A percentile compares a stretch with the other conserved stretches of the same genome.
Conservation (phyloP, 23 tunicate genomes). For the Ascidia mentula region DNA sequence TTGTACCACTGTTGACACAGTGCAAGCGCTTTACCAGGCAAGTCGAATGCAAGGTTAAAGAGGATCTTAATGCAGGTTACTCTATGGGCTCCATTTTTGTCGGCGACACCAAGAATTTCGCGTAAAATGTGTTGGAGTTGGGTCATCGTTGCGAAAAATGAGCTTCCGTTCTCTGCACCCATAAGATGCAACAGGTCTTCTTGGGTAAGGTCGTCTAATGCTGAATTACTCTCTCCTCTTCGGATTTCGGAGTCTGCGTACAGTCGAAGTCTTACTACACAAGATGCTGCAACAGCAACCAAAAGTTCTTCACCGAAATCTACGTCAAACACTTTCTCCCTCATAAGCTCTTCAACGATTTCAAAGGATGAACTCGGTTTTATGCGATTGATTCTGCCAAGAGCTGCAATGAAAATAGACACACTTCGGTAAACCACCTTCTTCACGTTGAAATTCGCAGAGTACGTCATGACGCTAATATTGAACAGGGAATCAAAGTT, state of each 20-base stretch:
- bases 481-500: background rate
- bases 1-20: background rate
- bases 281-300: background rate
- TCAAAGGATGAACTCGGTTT: slow-evolving; percentile 5
- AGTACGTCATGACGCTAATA: background rate
- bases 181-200: background rate
- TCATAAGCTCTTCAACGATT: background rate
- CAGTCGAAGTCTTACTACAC: background rate
- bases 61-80: background rate
- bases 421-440: slow-evolving; percentile 12
- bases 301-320: background rate
- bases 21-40: background rate
- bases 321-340: background rate
- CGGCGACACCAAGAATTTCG: background rate
- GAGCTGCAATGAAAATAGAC: background rate
- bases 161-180: background rate
- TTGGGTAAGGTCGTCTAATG: background rate
- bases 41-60: background rate
- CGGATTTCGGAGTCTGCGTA: background rate
- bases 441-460: background rate
- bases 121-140: background rate
- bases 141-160: background rate
- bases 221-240: too few relatives aligned
- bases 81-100: background rate
- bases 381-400: background rate